Conservation (phyloP, 2,888 invertebrate species). For the Ganaspis brasiliensis region DNA sequence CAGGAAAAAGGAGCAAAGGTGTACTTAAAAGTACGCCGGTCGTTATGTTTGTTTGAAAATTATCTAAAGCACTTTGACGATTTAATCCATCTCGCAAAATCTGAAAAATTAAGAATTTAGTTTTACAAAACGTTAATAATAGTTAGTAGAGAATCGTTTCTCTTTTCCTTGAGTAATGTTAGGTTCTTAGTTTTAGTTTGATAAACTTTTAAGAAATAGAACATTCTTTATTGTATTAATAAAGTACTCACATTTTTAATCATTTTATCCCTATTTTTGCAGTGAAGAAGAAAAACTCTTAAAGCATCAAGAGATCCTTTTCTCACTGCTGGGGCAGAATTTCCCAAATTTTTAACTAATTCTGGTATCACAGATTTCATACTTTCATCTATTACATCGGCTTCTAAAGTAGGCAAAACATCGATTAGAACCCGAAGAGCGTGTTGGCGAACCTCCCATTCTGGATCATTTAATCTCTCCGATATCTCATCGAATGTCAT, state of each 20-base stretch:
- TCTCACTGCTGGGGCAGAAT: slow-evolving; percentile 89
- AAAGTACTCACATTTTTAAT: slow-evolving; percentile 82
- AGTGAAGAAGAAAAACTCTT: slow-evolving; percentile 87
- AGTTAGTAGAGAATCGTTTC: too few relatives aligned
- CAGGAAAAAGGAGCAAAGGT: slow-evolving; percentile 78
- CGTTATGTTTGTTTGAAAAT: slow-evolving; percentile 78
- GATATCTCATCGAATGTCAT: slow-evolving; percentile 87
- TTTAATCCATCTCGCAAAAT: slow-evolving; percentile 70
- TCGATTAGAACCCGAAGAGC: slow-evolving; percentile 90
- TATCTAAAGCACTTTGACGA: slow-evolving; percentile 69
- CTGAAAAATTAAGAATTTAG: too few relatives aligned
- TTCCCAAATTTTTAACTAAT: slow-evolving; percentile 90
- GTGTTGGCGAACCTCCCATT: slow-evolving; percentile 92
- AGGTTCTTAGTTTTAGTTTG: too few relatives aligned
- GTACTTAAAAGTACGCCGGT: slow-evolving; percentile 79
- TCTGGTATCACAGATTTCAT: slow-evolving; percentile 85
- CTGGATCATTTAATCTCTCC: slow-evolving; percentile 88
- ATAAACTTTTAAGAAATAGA: not conserved
- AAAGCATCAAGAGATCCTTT: slow-evolving; percentile 90
- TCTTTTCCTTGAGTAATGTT: too few relatives aligned
- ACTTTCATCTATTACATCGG: slow-evolving; percentile 85
- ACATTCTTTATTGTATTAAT: too few relatives aligned
- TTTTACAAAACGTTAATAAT: too few relatives aligned
- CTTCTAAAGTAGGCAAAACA: slow-evolving; percentile 86
- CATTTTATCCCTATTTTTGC: slow-evolving; percentile 86